Conservation (phyloP, 2,113 vertebrate genomes). For the Oenanthe melanoleuca region DNA sequence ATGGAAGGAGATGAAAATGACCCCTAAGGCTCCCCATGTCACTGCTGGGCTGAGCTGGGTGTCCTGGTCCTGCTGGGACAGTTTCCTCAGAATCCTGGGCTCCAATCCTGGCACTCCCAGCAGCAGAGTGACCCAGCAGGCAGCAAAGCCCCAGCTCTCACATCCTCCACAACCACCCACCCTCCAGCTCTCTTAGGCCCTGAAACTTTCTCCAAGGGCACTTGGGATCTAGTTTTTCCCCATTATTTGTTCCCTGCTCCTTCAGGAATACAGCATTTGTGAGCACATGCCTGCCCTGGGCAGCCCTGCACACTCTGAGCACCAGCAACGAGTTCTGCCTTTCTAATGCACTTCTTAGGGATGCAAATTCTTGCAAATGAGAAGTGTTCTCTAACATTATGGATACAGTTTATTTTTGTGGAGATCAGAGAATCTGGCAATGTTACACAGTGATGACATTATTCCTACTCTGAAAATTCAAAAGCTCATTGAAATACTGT, state of each 20-base stretch:
- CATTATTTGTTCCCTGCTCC: not conserved
- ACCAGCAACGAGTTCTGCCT: not conserved
- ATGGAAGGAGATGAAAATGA: not conserved
- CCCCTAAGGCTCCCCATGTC: not conserved
- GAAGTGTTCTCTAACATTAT: constrained; percentile 15
- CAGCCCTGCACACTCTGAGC: not conserved
- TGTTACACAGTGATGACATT: not conserved
- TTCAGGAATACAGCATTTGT: not conserved
- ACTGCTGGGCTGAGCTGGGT: not conserved
- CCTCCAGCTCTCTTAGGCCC: not conserved
- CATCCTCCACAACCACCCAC: not conserved
- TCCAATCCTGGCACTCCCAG: not conserved
- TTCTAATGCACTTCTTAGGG: constrained; percentile 8
- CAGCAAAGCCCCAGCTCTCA: not conserved
- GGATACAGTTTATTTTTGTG: constrained; percentile 27
- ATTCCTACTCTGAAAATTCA: not conserved
- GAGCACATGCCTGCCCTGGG: not conserved
- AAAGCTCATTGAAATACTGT: not conserved
- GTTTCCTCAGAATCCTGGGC: not conserved
- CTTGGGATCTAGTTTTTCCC: not conserved
- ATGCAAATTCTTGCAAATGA: constrained; percentile 60
- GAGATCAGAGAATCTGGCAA: constrained; percentile 38
- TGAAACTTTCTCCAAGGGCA: not conserved
- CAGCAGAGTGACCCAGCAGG: not conserved
- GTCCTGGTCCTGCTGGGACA: not conserved